A percentile compares a stretch with the other conserved stretches of the same genome.
phyloP scores from a whole-genome alignment of 1,140 invertebrate genomes.

The Tetragonula clypearis region DNA sequence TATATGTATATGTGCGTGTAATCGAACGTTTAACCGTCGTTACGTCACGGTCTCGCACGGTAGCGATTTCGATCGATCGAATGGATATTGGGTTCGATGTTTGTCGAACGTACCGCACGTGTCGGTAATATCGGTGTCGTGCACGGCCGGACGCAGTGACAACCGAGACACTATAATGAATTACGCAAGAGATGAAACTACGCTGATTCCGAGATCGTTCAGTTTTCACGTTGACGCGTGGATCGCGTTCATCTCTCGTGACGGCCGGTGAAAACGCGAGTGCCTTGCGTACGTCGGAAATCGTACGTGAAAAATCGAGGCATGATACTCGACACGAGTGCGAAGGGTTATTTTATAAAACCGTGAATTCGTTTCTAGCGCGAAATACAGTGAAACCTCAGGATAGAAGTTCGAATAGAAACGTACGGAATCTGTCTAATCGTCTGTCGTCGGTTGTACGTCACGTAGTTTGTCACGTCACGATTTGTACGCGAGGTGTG shows the following conservation, averaged over 20 bases:
- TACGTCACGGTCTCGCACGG: neutral
- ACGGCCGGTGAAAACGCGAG: neutral
- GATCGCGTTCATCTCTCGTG: neutral
- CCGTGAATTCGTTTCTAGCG: neutral
- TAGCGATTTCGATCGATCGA: conserved; percentile 21
- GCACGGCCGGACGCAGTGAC: conserved; percentile 29
- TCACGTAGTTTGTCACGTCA: neutral
- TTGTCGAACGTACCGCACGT: neutral
- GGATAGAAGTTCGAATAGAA: neutral
- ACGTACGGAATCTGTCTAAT: neutral
- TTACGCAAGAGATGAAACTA: conserved; percentile 36
- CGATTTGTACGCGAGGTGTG: neutral
- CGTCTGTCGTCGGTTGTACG: neutral
- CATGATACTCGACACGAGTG: neutral
- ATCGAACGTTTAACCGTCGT: neutral
- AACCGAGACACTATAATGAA: conserved; percentile 32
- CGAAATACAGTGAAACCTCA: neutral
- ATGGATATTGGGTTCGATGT: neutral
- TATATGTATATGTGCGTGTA: no score
- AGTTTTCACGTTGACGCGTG: neutral
- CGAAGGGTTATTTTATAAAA: neutral
- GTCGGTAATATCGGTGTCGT: conserved; percentile 25
- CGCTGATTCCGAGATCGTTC: conserved; percentile 9
- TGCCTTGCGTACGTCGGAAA: neutral
- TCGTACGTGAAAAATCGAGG: neutral